phyloP scores from a whole-genome alignment of 2,888 invertebrate genomes.

The Troides helena region DNA sequence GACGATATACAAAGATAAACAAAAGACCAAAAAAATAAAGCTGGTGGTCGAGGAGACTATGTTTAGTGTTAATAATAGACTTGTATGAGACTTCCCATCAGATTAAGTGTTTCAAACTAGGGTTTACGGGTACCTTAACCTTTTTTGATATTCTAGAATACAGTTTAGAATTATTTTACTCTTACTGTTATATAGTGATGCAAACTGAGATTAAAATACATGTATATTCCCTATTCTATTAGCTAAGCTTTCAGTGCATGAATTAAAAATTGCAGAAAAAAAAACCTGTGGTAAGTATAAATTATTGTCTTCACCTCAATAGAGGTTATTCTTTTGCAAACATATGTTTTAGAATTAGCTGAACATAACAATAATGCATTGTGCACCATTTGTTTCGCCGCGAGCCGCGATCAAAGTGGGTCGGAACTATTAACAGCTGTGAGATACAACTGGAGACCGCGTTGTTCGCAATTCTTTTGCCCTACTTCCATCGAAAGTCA shows the following conservation, averaged over 20 bases:
- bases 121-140: no score
- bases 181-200: no score
- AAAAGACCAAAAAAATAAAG: no score
- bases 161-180: no score
- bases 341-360: slow-evolving; percentile 9
- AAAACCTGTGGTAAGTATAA: background rate
- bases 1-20: no score
- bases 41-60: no score
- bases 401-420: slow-evolving; percentile 36
- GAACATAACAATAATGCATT: slow-evolving; percentile 12
- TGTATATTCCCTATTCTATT: no score
- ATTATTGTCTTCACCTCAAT: background rate
- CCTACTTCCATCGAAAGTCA: slow-evolving; percentile 42
- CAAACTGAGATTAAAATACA: no score
- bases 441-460: slow-evolving; percentile 36
- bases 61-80: no score
- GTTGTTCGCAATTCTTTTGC: slow-evolving; percentile 41
- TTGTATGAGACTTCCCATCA: no score
- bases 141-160: no score
- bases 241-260: background rate
- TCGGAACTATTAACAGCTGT: slow-evolving; percentile 44
- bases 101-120: no score
- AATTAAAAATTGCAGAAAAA: background rate
- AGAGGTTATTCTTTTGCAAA: background rate
- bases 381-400: slow-evolving; percentile 27